Evolutionary conservation across 2,888 invertebrate species (phyloP).

Genomic region (Poecilus cupreus): DNA sequence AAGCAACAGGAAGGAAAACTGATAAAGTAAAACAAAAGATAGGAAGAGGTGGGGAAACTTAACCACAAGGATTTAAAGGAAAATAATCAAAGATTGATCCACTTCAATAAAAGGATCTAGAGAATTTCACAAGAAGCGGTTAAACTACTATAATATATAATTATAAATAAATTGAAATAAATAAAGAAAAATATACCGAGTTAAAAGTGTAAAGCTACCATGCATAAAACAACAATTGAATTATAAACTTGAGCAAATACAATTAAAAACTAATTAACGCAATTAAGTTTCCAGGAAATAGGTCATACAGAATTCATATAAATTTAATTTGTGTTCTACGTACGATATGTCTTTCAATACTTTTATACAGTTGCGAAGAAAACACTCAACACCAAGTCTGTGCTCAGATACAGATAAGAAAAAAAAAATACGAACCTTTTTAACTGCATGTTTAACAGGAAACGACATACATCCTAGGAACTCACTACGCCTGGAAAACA

Average conservation of each 20-base stretch:
- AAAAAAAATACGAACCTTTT: slow-evolving; percentile 74
- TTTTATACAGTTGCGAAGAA: not conserved
- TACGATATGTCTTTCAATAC: not conserved
- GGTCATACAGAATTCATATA: not conserved
- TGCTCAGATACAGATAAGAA: not conserved
- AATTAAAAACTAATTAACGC: not conserved
- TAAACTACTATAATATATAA: no score
- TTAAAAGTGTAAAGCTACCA: no score
- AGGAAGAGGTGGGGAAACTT: no score
- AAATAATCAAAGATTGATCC: no score
- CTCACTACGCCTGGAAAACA: slow-evolving; percentile 90
- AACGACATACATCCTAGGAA: slow-evolving; percentile 96
- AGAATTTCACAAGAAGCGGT: no score
- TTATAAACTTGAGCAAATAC: not conserved
- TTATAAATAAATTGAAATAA: no score
- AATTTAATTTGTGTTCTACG: not conserved
- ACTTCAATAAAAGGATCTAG: no score
- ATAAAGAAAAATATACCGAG: no score
- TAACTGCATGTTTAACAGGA: slow-evolving; percentile 87
- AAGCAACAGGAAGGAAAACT: no score
- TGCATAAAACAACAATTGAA: no score
- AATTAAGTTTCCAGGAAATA: not conserved
- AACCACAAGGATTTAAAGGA: no score
- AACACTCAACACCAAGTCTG: slow-evolving; percentile 18
- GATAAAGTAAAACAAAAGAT: no score